Conservation (phyloP, 1,140 invertebrate genomes). For the Drosophila rhopaloa region DNA sequence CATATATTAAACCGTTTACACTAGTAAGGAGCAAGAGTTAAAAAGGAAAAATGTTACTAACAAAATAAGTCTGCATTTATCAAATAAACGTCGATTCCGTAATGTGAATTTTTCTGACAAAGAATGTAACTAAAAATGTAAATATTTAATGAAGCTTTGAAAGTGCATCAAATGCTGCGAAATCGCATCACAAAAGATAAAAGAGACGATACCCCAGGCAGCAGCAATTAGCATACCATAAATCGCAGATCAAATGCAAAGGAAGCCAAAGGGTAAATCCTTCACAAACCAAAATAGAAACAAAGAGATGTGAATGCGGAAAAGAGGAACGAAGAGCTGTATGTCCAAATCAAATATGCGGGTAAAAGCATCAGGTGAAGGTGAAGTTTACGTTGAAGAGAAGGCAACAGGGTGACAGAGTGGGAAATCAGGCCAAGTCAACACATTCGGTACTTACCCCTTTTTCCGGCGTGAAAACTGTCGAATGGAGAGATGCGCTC, state of each 20-base stretch:
- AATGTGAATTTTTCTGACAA: too few relatives aligned
- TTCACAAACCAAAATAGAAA: slow-evolving; percentile 5
- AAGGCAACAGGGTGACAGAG: slow-evolving; percentile 2
- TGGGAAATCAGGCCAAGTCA: slow-evolving; percentile 24
- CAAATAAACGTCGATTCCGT: too few relatives aligned
- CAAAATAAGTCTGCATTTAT: too few relatives aligned
- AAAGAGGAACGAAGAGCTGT: neutral
- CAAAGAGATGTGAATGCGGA: neutral
- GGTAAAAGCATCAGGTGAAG: slow-evolving; percentile 24
- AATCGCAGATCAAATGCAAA: slow-evolving; percentile 48
- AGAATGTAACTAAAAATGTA: neutral
- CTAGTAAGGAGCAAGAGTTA: too few relatives aligned
- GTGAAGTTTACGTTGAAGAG: slow-evolving; percentile 7
- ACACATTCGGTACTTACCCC: slow-evolving; percentile 87
- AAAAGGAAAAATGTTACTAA: too few relatives aligned
- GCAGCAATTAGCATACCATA: slow-evolving; percentile 51
- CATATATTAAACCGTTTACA: too few relatives aligned
- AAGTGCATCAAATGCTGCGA: neutral
- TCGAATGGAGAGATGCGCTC: slow-evolving; percentile 95
- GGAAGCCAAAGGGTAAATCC: slow-evolving; percentile 28
- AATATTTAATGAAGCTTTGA: neutral
- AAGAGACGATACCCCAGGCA: slow-evolving; percentile 15
- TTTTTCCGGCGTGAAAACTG: slow-evolving; percentile 95
- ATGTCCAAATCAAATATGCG: slow-evolving; percentile 36
- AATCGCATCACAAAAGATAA: slow-evolving; percentile 6